Evolutionary conservation across 2,113 vertebrate genomes (phyloP).

Genomic region (Suncus etruscus): DNA sequence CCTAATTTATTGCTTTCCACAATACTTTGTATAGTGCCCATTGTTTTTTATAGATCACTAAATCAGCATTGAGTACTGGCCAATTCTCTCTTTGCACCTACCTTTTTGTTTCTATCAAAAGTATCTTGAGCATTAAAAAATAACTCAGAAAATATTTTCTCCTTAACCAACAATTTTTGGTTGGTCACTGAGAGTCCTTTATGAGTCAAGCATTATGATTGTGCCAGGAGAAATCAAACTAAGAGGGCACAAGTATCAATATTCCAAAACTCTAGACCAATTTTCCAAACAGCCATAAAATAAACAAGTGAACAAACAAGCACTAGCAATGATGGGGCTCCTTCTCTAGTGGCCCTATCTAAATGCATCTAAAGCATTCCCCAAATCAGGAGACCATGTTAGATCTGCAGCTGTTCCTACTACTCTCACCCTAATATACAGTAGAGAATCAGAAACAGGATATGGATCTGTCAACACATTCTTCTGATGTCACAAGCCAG

Average conservation of each 20-base stretch:
- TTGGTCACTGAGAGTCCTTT: not conserved
- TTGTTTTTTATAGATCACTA: not conserved
- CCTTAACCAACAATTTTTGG: not conserved
- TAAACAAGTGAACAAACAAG: slow-evolving; percentile 12
- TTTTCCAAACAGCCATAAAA: slow-evolving; percentile 13
- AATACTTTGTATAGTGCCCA: not conserved
- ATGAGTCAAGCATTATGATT: not conserved
- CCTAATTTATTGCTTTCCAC: not conserved
- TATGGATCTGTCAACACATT: slow-evolving; percentile 22
- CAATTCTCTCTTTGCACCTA: slow-evolving; percentile 26
- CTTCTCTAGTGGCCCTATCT: not conserved
- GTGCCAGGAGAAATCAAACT: slow-evolving; percentile 4
- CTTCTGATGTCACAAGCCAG: slow-evolving; percentile 49
- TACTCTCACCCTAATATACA: slow-evolving; percentile 20
- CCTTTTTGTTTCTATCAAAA: slow-evolving; percentile 50
- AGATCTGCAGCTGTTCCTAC: not conserved
- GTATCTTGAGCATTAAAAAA: slow-evolving; percentile 43
- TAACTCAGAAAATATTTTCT: slow-evolving; percentile 11
- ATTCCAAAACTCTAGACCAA: not conserved
- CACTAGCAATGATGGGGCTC: not conserved
- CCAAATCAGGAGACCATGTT: not conserved
- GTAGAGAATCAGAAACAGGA: slow-evolving; percentile 40
- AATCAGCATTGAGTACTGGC: slow-evolving; percentile 53
- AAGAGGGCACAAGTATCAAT: not conserved
- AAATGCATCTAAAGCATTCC: not conserved